Evolutionary conservation across 2,797 vertebrate genomes (phyloP), one percentile per base, ranked within the genome.

Genomic region (Microctenopoma steveboyesi): DNA sequence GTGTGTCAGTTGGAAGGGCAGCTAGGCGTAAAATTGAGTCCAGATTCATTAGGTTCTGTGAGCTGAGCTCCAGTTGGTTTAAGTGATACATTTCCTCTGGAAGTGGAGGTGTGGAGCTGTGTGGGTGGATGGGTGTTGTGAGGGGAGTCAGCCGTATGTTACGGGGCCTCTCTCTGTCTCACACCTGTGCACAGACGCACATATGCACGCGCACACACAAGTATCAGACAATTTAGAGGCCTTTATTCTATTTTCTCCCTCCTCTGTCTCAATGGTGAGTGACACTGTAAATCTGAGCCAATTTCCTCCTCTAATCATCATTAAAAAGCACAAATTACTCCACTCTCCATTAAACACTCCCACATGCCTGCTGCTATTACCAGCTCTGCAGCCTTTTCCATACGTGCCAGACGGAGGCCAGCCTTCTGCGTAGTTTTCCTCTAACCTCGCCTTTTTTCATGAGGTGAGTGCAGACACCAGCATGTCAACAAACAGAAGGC

Each of bases 41-140:
- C 96, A 96, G 95, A 96, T 97, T 98, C 96, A 97, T 97, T 97
- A 96, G 95, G 9, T 94, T 94, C 93, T 94, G 87, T 86, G 86
- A 89, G 86, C 84, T 86, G 95, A 94, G 93, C 95, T 95, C 95
- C 95, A 96, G 95, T 97, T 95, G 94, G 95, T 97, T 97, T 96
- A 96, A 97, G 96, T 97, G 96, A 97, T 96, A 97, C 96, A 97
- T 97, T 97, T 98, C 96, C 96, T 96, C 95, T 96, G 95, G 94
- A 97, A 95, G 95, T 97, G 95, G 95, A 96, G 96, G 95, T 95
- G 96, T 95, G 96, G 95, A 80, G 74, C 75, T 75, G 87, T 69
- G 84, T 85, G 86, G 78, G 85, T 65, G 86, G 79, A 74, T 51
- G 81, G 69, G 76, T 71, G 78, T 72, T 59, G 69, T 42, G 60